These are phyloP conservation scores for Stegodyphus dumicola DNA, from an alignment of 1,140 invertebrate genomes.

Conservation along the genomic window DNA sequence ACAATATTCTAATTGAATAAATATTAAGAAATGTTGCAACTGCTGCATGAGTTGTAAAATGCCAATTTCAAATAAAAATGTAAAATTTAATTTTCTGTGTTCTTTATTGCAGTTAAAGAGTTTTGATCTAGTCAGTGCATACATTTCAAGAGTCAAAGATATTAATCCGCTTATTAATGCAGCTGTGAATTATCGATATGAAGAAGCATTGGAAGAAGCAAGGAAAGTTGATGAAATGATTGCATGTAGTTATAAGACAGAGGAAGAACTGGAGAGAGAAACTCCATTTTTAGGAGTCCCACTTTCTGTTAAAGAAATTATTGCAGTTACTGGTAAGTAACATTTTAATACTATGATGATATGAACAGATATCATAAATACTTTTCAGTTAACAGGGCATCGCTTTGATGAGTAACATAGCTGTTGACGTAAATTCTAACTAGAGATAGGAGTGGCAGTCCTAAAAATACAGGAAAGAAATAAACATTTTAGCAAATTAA, in stretches of 20 bases:
- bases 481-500: no score
- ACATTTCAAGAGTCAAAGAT: constrained; percentile 62
- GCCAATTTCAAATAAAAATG: no score
- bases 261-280: constrained; percentile 58
- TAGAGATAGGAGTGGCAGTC: no score
- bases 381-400: no score
- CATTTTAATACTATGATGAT: constrained; percentile 10
- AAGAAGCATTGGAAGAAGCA: constrained; percentile 63
- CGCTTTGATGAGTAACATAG: no score
- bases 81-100: neutral
- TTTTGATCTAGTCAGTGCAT: constrained; percentile 63
- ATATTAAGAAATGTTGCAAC: no score
- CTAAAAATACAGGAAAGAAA: no score
- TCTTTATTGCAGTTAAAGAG: constrained; percentile 62
- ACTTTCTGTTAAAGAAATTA: constrained; percentile 63
- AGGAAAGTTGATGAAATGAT: constrained; percentile 62
- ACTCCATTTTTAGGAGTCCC: constrained; percentile 64
- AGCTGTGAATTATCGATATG: constrained; percentile 62
- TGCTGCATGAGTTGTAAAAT: no score
- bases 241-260: constrained; percentile 30
- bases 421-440: no score
- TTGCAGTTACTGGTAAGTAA: constrained; percentile 62
- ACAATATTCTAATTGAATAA: no score
- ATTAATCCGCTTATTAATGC: constrained; percentile 65
- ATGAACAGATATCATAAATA: no score